Evolutionary conservation across 2,888 invertebrate genomes (phyloP), one percentile per base, ranked within the genome.

Genomic region (Cybosia mesomella): DNA sequence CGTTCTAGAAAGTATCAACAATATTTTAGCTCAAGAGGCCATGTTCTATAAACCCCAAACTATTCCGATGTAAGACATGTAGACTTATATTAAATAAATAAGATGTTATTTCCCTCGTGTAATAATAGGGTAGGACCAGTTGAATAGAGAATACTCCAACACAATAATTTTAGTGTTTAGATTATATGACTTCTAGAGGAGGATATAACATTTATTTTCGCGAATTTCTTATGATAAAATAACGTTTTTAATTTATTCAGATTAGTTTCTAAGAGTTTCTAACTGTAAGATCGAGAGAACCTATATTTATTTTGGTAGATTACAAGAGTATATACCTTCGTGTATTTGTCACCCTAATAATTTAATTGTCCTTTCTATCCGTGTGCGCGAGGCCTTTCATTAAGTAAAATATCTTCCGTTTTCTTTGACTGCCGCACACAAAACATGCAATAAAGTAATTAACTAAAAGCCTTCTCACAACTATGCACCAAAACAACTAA

Each of bases 391-490:
- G 24, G 34, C 39, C 66, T 66, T 61, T 61, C 43, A 34, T 66
- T 66, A 59, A 57, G 61, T 61, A 49, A 49, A 67, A 67, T 49
- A 57, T 55, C 34, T 34, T 34, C 22, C 57, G 18, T 24, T 58
- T 18, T 11, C 21, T 64, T 71, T 62, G 28, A 75, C 71, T 72
- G 66, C 49, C 49, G 65, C 66, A 64, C 15, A 70, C 34, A 61
- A 34, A 68, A 68, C 84, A 84, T 82, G 83, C 81, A 80, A 82
- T 79, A 79, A 58, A 72, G 77, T 76, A 77, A 86, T 86, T 77
- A 82, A 71, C 71, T 69, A 70, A 75, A 72, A 72, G 28, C 71
- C 72, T 64, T 60, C 66, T 71, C 59, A 67, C n/a, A 59, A 13
- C 55, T 32, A 70, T 58, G n/a, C 18, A 65, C 59, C 59, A 57